Evolutionary conservation across 2,797 vertebrate genomes (phyloP).

Genomic region (Chelon auratus): DNA sequence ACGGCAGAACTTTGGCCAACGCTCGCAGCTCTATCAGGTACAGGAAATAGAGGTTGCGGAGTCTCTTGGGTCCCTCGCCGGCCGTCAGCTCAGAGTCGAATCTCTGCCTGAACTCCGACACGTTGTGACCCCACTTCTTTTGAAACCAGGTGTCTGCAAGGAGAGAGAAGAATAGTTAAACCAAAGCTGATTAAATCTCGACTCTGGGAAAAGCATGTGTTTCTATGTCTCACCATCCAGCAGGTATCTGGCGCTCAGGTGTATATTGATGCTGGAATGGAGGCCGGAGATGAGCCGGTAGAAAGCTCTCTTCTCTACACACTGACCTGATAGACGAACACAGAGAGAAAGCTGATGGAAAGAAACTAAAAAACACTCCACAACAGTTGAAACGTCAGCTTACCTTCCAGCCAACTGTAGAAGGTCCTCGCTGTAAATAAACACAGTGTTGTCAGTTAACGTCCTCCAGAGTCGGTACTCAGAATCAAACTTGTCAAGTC

Average conservation of each 20-base stretch:
- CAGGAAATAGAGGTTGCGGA: conserved; percentile 95
- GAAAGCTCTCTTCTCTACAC: conserved; percentile 95
- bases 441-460: background rate
- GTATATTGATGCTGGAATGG: conserved; percentile 94
- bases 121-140: conserved; percentile 92
- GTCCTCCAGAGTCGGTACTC: too few species aligned
- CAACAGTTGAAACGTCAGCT: conserved; percentile 24
- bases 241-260: conserved; percentile 92
- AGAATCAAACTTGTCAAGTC: too few species aligned
- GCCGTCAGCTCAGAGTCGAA: conserved; percentile 91
- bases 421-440: conserved; percentile 85
- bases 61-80: conserved; percentile 92
- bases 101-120: conserved; percentile 90
- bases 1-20: conserved; percentile 91
- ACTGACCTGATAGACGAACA: conserved; percentile 83
- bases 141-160: conserved; percentile 89
- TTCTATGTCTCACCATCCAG: conserved; percentile 84
- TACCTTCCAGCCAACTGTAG: conserved; percentile 95
- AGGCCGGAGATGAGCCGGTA: conserved; percentile 93
- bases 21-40: conserved; percentile 94
- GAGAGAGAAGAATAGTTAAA: conserved; percentile 1
- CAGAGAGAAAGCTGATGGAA: background rate
- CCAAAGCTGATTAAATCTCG: background rate
- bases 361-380: background rate
- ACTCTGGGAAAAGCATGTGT: background rate